These are phyloP conservation scores for Clistopyga incitator DNA, from an alignment of 2,888 invertebrate species.

Conservation along the genomic window DNA sequence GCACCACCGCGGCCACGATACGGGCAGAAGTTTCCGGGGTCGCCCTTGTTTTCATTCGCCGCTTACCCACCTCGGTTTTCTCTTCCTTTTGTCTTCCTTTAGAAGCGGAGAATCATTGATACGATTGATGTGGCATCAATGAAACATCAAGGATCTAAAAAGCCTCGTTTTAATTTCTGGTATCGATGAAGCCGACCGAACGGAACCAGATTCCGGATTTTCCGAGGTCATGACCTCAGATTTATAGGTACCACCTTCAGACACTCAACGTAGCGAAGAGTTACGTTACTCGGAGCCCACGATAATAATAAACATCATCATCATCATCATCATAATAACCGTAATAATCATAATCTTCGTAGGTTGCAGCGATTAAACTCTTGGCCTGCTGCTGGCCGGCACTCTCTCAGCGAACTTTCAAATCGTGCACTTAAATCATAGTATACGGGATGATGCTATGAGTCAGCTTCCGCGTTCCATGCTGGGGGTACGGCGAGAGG, in stretches of 20 bases:
- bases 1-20: constrained; percentile 7
- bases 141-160: not conserved
- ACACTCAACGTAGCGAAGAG: constrained; percentile 55
- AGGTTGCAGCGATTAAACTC: constrained; percentile 64
- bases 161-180: no score
- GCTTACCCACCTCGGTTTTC: not conserved
- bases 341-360: constrained; percentile 43
- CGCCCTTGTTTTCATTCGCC: constrained; percentile 38
- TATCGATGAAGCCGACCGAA: constrained; percentile 18
- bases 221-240: constrained; percentile 43
- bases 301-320: constrained; percentile 50
- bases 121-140: constrained; percentile 13
- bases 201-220: constrained; percentile 47
- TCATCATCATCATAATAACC: constrained; percentile 47
- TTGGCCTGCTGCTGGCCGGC: constrained; percentile 54
- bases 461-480: constrained; percentile 66
- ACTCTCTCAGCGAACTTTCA: constrained; percentile 59
- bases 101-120: not conserved
- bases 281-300: constrained; percentile 54
- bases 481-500: constrained; percentile 43
- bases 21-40: constrained; percentile 18
- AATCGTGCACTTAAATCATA: constrained; percentile 66
- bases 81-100: not conserved
- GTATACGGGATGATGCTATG: constrained; percentile 44
- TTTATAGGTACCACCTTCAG: constrained; percentile 55